Evolutionary conservation across 2,888 invertebrate species (phyloP).

Genomic region (Hartigia nigra): DNA sequence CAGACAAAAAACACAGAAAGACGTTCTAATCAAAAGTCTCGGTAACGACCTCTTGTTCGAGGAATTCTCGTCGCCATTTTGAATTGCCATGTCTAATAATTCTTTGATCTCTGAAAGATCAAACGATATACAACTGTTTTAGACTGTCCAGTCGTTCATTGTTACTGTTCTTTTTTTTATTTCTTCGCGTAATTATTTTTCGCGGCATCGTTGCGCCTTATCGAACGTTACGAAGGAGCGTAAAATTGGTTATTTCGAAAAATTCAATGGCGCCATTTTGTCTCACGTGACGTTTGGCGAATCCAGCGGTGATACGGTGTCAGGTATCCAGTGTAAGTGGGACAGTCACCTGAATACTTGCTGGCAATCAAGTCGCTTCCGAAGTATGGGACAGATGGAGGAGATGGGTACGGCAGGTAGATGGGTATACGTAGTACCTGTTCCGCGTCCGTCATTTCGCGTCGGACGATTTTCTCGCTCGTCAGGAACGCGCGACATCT

Average conservation of each 20-base stretch:
- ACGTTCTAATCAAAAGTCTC: no score
- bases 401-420: constrained; percentile 24
- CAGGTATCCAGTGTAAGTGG: constrained; percentile 47
- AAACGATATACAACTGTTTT: neutral
- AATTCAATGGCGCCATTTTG: neutral
- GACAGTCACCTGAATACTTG: constrained; percentile 61
- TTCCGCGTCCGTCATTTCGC: constrained; percentile 29
- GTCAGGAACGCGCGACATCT: neutral
- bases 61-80: neutral
- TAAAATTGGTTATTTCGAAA: neutral
- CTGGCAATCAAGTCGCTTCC: constrained; percentile 51
- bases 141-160: neutral
- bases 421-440: no score
- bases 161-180: neutral
- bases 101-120: no score
- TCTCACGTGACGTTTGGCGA: neutral
- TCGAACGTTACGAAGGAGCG: neutral
- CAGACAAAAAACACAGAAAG: neutral
- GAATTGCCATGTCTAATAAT: neutral
- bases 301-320: constrained; percentile 7
- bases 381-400: constrained; percentile 33
- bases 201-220: no score
- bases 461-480: no score
- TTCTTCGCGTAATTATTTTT: no score
- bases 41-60: neutral